Conservation (phyloP, 2,113 vertebrate genomes). For the Diphyllodes magnificus region DNA sequence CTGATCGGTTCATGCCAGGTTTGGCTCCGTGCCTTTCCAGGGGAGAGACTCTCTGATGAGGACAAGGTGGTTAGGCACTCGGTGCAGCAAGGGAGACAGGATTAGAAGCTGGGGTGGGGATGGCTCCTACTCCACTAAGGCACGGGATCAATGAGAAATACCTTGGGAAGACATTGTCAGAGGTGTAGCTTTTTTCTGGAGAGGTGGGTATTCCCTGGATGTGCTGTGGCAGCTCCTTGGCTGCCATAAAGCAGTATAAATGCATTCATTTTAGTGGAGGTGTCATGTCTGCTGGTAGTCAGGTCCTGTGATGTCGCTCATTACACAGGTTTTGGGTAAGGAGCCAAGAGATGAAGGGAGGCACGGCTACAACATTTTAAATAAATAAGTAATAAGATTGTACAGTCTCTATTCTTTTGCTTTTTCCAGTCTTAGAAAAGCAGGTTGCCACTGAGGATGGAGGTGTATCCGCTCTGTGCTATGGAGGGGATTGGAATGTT, state of each 20-base stretch:
- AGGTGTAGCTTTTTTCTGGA: not conserved
- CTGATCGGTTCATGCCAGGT: not conserved
- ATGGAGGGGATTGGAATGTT: not conserved
- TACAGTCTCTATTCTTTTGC: not conserved
- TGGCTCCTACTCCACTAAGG: not conserved
- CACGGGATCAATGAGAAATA: not conserved
- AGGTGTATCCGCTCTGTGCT: not conserved
- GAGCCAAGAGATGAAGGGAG: constrained; percentile 13
- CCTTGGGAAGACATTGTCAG: not conserved
- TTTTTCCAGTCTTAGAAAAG: not conserved
- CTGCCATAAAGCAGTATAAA: not conserved
- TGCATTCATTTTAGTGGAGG: not conserved
- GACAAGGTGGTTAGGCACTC: not conserved
- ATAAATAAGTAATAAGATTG: constrained; percentile 28
- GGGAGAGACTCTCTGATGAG: not conserved
- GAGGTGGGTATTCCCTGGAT: not conserved
- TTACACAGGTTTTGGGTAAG: not conserved
- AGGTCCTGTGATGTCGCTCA: not conserved
- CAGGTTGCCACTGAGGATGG: not conserved
- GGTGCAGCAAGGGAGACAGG: not conserved
- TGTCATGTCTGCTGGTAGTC: not conserved
- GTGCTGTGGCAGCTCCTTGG: not conserved
- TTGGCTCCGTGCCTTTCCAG: not conserved
- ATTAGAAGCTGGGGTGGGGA: not conserved
- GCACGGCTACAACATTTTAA: not conserved